Evolutionary conservation across 2,113 vertebrate species (phyloP).

Genomic region (Marcusenius ussheri): DNA sequence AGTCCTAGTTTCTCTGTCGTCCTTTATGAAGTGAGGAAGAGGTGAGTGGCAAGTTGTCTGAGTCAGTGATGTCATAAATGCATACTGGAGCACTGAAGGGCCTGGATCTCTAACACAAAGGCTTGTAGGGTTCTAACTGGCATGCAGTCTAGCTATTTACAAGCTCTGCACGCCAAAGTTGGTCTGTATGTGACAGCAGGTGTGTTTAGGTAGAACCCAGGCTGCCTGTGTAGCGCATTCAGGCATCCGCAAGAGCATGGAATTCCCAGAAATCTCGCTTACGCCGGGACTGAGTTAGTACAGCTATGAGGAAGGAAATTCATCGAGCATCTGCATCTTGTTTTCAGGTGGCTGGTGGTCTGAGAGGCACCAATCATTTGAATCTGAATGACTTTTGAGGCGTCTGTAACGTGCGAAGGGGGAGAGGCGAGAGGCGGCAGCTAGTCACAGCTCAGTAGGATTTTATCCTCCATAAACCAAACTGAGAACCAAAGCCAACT

Average conservation of each 20-base stretch:
- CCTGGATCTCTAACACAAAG: not conserved
- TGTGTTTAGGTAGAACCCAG: not conserved
- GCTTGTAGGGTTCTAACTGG: not conserved
- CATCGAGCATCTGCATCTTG: not conserved
- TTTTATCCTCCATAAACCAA: not conserved
- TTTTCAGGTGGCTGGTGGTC: not conserved
- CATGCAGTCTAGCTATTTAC: not conserved
- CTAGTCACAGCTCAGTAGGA: not conserved
- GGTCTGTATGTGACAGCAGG: not conserved
- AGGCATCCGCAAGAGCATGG: not conserved
- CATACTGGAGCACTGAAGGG: not conserved
- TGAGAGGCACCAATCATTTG: not conserved
- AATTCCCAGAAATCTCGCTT: not conserved
- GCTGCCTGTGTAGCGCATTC: not conserved
- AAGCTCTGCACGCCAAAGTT: not conserved
- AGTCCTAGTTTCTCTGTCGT: not conserved
- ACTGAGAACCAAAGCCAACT: not conserved
- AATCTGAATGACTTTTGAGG: not conserved
- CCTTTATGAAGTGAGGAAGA: not conserved
- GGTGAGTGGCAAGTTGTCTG: not conserved
- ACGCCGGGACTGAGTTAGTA: not conserved
- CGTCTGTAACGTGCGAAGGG: not conserved
- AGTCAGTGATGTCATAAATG: not conserved
- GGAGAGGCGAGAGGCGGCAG: not conserved
- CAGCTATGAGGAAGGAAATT: not conserved